Evolutionary conservation across 2,888 invertebrate genomes (phyloP).

Genomic region (Gisinianus flammeolus): DNA sequence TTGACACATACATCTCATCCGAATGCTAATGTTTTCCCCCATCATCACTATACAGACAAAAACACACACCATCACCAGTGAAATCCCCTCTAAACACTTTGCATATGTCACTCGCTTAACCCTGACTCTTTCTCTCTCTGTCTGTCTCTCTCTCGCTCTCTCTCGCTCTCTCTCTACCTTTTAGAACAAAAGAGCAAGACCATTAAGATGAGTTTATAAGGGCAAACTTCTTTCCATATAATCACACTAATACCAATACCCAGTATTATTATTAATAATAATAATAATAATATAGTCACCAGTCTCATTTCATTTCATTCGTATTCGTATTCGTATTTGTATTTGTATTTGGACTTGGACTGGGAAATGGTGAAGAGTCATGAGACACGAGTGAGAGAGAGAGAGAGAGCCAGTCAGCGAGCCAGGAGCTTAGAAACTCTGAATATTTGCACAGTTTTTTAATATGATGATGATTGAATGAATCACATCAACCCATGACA

Average conservation of each 20-base stretch:
- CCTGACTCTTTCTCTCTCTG: neutral
- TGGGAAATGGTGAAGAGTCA: no score
- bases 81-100: conserved; percentile 35
- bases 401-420: neutral
- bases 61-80: neutral
- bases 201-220: conserved; percentile 14
- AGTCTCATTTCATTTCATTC: neutral
- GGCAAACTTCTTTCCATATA: neutral
- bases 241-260: no score
- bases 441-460: conserved; percentile 23
- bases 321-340: neutral
- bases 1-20: conserved; percentile 37
- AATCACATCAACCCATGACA: conserved; percentile 37
- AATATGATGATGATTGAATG: conserved; percentile 36
- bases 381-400: no score
- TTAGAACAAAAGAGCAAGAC: neutral
- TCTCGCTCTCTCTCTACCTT: neutral
- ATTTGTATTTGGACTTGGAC: neutral
- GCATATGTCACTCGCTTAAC: conserved; percentile 24
- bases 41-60: neutral
- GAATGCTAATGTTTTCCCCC: conserved; percentile 26
- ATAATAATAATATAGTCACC: no score
- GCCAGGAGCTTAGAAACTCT: neutral
- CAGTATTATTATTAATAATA: no score
- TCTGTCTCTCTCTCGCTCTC: neutral